Evolutionary conservation across 1,140 invertebrate genomes (phyloP).

Genomic region (Apis laboriosa): DNA sequence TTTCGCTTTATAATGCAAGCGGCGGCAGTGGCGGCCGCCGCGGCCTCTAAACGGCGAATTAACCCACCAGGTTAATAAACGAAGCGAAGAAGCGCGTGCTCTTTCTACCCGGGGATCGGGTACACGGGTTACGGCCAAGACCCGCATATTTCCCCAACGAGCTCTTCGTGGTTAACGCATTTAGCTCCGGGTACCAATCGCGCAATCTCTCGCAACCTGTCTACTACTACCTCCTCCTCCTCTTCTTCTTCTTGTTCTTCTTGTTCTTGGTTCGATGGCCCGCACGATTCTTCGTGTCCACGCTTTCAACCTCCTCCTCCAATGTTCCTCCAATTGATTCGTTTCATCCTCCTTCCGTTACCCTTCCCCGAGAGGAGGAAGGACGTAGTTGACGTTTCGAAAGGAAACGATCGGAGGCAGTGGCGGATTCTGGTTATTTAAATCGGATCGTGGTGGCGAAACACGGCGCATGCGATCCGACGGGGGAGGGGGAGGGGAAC

Average conservation of each 20-base stretch:
- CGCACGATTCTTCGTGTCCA: slow-evolving; percentile 13
- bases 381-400: neutral
- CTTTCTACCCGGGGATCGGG: slow-evolving; percentile 15
- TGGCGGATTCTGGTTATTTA: slow-evolving; percentile 13
- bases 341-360: too few relatives aligned
- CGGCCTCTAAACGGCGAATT: slow-evolving; percentile 76
- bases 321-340: neutral
- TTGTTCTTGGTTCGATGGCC: neutral
- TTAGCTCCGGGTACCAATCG: slow-evolving; percentile 55
- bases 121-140: slow-evolving; percentile 32
- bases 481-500: neutral
- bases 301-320: neutral
- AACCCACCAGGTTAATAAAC: slow-evolving; percentile 77
- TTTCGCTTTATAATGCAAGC: slow-evolving; percentile 74
- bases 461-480: neutral
- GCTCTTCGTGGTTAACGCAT: slow-evolving; percentile 47
- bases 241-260: neutral
- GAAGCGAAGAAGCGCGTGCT: slow-evolving; percentile 72
- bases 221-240: neutral
- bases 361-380: neutral
- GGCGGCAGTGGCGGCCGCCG: slow-evolving; percentile 25
- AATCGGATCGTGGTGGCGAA: neutral
- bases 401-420: neutral
- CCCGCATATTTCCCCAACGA: slow-evolving; percentile 50
- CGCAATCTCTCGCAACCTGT: slow-evolving; percentile 48